phyloP scores from a whole-genome alignment of 2,888 invertebrate species.

The Lissocephala sabroskyi region DNA sequence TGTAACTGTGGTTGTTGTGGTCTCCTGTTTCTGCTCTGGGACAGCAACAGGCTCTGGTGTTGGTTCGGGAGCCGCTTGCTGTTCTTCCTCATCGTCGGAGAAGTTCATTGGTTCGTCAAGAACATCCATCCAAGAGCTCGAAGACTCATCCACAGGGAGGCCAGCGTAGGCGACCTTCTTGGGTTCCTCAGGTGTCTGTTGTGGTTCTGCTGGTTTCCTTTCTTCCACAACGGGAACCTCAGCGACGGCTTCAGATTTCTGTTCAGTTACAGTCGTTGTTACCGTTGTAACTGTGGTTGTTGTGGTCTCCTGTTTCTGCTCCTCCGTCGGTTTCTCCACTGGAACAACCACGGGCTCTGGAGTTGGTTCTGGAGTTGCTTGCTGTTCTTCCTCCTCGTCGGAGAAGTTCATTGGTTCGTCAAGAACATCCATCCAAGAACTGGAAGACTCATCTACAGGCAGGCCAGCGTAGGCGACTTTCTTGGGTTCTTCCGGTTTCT shows the following conservation, averaged over 20 bases:
- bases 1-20: constrained; percentile 16
- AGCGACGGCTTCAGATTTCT: constrained; percentile 1
- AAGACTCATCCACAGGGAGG: constrained; percentile 50
- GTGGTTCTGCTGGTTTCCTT: constrained; percentile 3
- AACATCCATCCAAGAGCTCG: constrained; percentile 57
- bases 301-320: neutral
- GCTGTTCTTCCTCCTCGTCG: constrained; percentile 14
- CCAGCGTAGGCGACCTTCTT: constrained; percentile 38
- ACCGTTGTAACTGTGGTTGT: neutral
- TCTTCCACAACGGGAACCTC: neutral
- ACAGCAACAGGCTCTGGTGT: neutral
- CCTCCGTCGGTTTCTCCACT: too few relatives aligned
- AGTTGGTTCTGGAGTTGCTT: too few relatives aligned
- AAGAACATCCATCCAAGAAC: constrained; percentile 59
- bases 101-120: constrained; percentile 63
- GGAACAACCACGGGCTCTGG: too few relatives aligned
- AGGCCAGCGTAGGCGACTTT: constrained; percentile 49
- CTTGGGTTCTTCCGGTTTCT: constrained; percentile 33
- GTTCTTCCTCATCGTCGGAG: constrained; percentile 48
- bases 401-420: constrained; percentile 55
- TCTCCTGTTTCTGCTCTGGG: neutral
- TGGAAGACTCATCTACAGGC: constrained; percentile 49
- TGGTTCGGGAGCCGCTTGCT: neutral
- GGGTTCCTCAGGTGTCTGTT: constrained; percentile 13
- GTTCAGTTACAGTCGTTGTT: constrained; percentile 9